A percentile compares a stretch with the other conserved stretches of the same genome.
These are phyloP conservation scores for Coptodon bakossiorum DNA, from an alignment of 2,113 vertebrate species.

Conservation along the genomic window DNA sequence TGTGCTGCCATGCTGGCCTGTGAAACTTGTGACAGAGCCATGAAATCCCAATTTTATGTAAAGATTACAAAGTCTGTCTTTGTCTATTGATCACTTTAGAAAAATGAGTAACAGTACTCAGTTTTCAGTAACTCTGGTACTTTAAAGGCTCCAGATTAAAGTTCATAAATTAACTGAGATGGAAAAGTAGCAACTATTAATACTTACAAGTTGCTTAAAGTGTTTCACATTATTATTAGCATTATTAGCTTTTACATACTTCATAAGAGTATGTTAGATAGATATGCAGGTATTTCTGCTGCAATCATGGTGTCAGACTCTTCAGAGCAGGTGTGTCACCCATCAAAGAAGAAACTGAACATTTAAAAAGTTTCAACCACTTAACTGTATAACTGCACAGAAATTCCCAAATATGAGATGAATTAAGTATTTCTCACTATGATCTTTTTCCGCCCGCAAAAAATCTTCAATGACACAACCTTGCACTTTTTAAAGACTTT, in stretches of 20 bases:
- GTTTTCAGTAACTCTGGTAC: neutral
- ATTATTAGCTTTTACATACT: neutral
- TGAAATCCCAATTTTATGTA: neutral
- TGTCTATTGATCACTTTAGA: neutral
- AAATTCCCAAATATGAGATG: neutral
- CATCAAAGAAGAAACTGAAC: neutral
- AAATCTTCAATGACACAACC: neutral
- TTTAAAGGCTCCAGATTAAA: neutral
- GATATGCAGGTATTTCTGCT: neutral
- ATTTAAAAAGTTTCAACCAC: neutral
- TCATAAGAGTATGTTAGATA: accelerated
- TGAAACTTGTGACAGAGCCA: neutral
- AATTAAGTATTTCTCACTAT: neutral
- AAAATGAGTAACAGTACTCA: neutral
- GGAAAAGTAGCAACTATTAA: neutral
- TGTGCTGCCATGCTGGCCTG: neutral
- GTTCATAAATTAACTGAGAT: neutral
- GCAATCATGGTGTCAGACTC: neutral
- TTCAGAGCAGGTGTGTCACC: neutral
- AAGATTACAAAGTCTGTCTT: neutral
- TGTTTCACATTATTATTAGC: neutral
- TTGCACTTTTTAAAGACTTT: neutral
- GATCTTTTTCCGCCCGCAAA: neutral
- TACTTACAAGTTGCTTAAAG: neutral
- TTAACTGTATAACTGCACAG: neutral